Evolutionary conservation across 1,140 invertebrate species (phyloP).

Genomic region (Glomeris maerens): DNA sequence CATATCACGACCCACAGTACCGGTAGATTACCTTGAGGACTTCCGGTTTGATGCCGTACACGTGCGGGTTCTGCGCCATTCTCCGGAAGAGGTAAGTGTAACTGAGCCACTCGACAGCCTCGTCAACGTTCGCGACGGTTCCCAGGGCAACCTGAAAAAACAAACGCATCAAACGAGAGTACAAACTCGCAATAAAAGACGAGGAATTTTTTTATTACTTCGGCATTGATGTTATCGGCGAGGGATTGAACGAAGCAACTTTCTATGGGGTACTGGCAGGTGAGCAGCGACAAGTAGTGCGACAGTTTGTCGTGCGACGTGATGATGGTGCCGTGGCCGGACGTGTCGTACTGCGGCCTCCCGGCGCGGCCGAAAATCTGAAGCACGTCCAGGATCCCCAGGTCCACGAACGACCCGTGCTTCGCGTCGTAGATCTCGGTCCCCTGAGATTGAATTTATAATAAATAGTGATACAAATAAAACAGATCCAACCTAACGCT

Average conservation of each 20-base stretch:
- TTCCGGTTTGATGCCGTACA: conserved; percentile 65
- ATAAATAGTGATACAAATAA: neutral
- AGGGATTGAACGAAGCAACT: conserved; percentile 86
- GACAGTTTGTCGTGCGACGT: conserved; percentile 82
- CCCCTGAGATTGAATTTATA: conserved; percentile 43
- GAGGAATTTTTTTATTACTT: conserved; percentile 56
- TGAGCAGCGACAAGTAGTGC: conserved; percentile 86
- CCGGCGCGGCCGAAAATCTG: conserved; percentile 99
- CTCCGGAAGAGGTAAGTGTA: conserved; percentile 93
- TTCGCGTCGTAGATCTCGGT: conserved; percentile 97
- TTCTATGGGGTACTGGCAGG: conserved; percentile 95
- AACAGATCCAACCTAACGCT: neutral
- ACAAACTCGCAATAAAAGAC: no score
- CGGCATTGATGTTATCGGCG: conserved; percentile 95
- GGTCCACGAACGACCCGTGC: conserved; percentile 81
- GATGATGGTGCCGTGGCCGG: conserved; percentile 90
- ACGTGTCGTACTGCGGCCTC: conserved; percentile 69
- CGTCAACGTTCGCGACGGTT: conserved; percentile 85
- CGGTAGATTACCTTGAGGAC: conserved; percentile 37
- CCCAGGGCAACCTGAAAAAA: conserved; percentile 68
- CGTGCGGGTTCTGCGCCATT: conserved; percentile 82
- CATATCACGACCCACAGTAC: conserved; percentile 2
- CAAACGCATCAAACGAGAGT: no score
- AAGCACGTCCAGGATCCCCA: conserved; percentile 92
- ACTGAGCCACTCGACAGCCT: conserved; percentile 94